Evolutionary conservation across 2,888 invertebrate species (phyloP), one percentile per base, ranked within the genome.

Genomic region (Amphiduros pacificus): DNA sequence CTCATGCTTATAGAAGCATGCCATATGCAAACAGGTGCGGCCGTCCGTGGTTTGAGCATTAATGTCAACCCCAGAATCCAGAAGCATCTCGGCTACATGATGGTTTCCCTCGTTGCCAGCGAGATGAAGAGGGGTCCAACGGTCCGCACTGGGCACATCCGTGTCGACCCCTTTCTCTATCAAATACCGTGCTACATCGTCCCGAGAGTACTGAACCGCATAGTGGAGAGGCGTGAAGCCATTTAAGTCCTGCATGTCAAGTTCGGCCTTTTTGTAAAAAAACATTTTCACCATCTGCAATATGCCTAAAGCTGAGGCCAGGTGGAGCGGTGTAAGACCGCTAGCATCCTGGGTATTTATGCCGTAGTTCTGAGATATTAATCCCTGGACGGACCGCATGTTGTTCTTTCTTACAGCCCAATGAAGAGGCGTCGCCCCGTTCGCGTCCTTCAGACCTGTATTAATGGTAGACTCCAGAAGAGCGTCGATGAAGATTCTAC

Each of bases 261-360:
- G 31, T 24, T 61, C 55, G 14, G 55, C 51, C 2, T 57, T 57
- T 1, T 50, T 44, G 4, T 32, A 26, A 22, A 65, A 20, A 5
- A 65, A 24, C 29, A 51, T 40, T 11, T 52, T 14, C 20, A 51
- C 63, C 14, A 60, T 41, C 24, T 65, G 63, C 41, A 41, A 41
- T 24, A 54, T 36, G 2, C 60, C 63, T 17, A 22, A 27, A 20
- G 29, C 27, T 40, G 56, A 64, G 65, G 77, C 79, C 62, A 66
- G 63, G 56, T 64, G 66, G 6, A 55, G 32, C 11, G 60, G 55
- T 27, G 54, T 56, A 36, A 57, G 58, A 0, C 65, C 65, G n/a
- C 26, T 22, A 26, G 26, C 52, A 44, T 65, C 65, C 27, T 17
- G 32, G 6, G 54, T 52, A 36, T 62, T 56, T n/a, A 65, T 48